Evolutionary conservation across 2,113 vertebrate species (phyloP).

Genomic region (Vimba vimba): DNA sequence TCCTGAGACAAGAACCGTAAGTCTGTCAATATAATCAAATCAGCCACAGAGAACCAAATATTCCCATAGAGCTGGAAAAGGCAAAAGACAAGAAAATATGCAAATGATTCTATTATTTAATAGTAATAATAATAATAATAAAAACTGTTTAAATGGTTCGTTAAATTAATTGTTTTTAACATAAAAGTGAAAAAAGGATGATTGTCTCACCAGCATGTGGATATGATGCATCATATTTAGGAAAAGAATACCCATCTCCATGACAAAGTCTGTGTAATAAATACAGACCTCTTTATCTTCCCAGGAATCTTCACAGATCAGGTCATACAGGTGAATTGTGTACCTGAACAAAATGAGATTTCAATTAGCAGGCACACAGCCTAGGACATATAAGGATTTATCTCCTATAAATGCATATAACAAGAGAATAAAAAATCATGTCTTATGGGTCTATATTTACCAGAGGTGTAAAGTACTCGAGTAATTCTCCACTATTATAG

Average conservation of each 20-base stretch:
- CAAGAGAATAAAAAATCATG: not conserved
- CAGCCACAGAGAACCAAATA: slow-evolving; percentile 97
- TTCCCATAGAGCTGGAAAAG: slow-evolving; percentile 88
- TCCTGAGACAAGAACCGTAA: slow-evolving; percentile 94
- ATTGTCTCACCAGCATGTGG: slow-evolving; percentile 90
- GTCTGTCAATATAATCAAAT: slow-evolving; percentile 97
- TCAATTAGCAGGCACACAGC: not conserved
- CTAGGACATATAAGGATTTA: not conserved
- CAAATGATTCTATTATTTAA: not conserved
- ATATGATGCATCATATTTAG: slow-evolving; percentile 95
- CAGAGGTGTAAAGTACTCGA: not conserved
- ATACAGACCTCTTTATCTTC: slow-evolving; percentile 92
- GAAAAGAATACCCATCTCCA: slow-evolving; percentile 91
- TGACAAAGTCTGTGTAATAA: slow-evolving; percentile 95
- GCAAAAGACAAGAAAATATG: not conserved
- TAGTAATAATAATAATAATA: not conserved
- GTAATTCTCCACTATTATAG: no score
- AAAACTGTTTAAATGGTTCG: not conserved
- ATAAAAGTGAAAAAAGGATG: not conserved
- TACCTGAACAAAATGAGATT: slow-evolving; percentile 75
- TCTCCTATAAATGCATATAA: not conserved
- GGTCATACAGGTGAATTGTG: slow-evolving; percentile 93
- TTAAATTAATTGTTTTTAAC: not conserved
- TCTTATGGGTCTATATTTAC: not conserved
- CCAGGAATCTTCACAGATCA: slow-evolving; percentile 94